Evolutionary conservation across 2,797 vertebrate species (phyloP), one percentile per base, ranked within the genome.

Genomic region (Tenualosa thibaudeaui): DNA sequence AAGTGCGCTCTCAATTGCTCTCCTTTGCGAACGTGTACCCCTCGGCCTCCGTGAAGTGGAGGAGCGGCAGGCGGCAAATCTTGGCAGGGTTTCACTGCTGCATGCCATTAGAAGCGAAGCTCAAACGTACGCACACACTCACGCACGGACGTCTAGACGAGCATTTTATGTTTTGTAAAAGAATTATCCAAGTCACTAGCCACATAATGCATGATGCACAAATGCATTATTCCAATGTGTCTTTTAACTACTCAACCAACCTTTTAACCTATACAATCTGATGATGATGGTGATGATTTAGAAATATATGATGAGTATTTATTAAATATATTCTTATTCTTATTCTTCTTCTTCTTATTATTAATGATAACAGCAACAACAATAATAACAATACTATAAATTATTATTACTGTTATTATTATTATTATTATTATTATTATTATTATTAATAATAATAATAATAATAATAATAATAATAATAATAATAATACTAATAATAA

Each of bases 11-110:
- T 75, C 31, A 40, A 15, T 75, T 40, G 3, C 31, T 71, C 65
- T 40, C 40, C 84, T 58, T 87, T 88, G 56, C 85, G n/a, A 78
- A 24, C n/a, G 58, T 60, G 22, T 24, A 60, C 22, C 71, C 12
- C 26, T 43, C 71, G 71, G 71, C 71, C 71, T 78, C 40, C 37
- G 71, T 37, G 40, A 17, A 40, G 71, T 60, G 58, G 58, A 24
- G 58, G 19, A 58, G 58, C 58, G 58, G 58, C n/a, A 60, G n/a
- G 43, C 17, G 71, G 19, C 65, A 71, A 46, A 78, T 3, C 26
- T 71, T 71, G 65, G 71, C 40, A 46, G 37, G 17, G 71, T 78
- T 43, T 78, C 71, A 46, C 15, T 71, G 26, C 65, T 68, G 68
- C 31, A 43, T 75, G 68, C 68, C 40, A 46, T 78, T 78, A 46